Conservation (phyloP, 2,113 vertebrate species). For the Anthoscopus minutus region DNA sequence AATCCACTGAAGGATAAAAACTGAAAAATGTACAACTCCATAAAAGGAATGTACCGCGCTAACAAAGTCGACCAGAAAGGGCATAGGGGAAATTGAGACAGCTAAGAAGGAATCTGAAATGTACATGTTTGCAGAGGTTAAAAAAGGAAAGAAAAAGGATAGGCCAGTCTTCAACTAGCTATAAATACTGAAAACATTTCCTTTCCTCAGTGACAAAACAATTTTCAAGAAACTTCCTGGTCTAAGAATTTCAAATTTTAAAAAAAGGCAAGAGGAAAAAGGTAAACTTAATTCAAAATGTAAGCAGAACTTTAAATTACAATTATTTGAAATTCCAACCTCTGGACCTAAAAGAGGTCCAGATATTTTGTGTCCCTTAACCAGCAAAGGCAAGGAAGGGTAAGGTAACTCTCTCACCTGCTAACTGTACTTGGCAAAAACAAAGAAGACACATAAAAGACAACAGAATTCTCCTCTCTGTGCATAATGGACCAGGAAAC, state of each 20-base stretch:
- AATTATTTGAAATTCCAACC: neutral
- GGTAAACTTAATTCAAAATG: neutral
- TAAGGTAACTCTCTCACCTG: neutral
- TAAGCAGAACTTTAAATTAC: neutral
- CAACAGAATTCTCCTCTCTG: neutral
- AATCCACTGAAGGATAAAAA: slow-evolving; percentile 18
- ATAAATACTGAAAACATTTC: slow-evolving; percentile 30
- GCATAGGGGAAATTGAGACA: slow-evolving; percentile 21
- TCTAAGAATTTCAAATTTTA: neutral
- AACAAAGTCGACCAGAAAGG: slow-evolving; percentile 31
- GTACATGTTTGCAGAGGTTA: slow-evolving; percentile 37
- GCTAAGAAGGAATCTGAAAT: slow-evolving; percentile 34
- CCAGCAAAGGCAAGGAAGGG: neutral
- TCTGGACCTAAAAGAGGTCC: neutral
- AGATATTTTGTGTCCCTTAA: neutral
- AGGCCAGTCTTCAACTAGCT: neutral
- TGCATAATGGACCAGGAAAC: slow-evolving; percentile 2
- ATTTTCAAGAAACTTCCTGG: neutral
- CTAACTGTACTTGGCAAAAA: slow-evolving; percentile 24
- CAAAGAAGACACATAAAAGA: slow-evolving; percentile 1
- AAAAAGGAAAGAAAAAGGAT: slow-evolving; percentile 38
- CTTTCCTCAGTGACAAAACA: neutral
- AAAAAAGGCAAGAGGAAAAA: neutral
- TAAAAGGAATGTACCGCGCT: slow-evolving; percentile 1
- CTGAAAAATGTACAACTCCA: neutral